phyloP scores from a whole-genome alignment of 2,113 vertebrate genomes.

The Takifugu bimaculatus region DNA sequence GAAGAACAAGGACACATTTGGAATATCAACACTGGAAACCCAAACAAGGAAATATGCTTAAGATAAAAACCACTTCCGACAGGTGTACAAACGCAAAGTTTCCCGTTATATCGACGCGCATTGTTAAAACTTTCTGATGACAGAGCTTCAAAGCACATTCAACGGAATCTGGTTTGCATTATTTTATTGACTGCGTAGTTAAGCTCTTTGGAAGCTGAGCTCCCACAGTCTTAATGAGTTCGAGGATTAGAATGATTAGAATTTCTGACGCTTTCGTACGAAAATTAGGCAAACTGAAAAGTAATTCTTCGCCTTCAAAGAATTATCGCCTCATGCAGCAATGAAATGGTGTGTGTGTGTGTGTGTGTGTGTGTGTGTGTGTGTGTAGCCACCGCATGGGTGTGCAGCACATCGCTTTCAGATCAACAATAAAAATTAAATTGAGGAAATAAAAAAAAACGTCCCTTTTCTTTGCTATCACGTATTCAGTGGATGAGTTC shows the following conservation, averaged over 20 bases:
- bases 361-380: background rate
- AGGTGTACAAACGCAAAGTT: too few species aligned
- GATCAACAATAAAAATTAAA: conserved; percentile 1
- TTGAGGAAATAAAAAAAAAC: too few species aligned
- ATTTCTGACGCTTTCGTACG: conserved; percentile 40
- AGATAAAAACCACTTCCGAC: too few species aligned
- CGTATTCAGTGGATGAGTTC: too few species aligned
- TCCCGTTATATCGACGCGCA: too few species aligned
- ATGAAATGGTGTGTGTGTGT: conserved; percentile 1
- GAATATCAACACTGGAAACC: background rate
- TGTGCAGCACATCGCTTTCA: background rate
- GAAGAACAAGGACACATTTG: conserved; percentile 3
- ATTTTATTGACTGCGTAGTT: conserved; percentile 26
- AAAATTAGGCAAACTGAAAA: conserved; percentile 49
- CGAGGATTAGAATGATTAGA: conserved; percentile 55
- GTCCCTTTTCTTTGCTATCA: too few species aligned
- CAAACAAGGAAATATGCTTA: background rate
- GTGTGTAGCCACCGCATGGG: background rate
- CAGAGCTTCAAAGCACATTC: conserved; percentile 3
- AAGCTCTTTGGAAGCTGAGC: conserved; percentile 50
- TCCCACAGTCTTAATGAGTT: conserved; percentile 54
- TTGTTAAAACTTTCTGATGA: too few species aligned
- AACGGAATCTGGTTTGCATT: conserved; percentile 17
- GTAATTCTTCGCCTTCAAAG: conserved; percentile 39
- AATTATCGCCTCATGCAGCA: conserved; percentile 35